Conservation (phyloP, 2,797 vertebrate species). For the Chrysocyon brachyurus region DNA sequence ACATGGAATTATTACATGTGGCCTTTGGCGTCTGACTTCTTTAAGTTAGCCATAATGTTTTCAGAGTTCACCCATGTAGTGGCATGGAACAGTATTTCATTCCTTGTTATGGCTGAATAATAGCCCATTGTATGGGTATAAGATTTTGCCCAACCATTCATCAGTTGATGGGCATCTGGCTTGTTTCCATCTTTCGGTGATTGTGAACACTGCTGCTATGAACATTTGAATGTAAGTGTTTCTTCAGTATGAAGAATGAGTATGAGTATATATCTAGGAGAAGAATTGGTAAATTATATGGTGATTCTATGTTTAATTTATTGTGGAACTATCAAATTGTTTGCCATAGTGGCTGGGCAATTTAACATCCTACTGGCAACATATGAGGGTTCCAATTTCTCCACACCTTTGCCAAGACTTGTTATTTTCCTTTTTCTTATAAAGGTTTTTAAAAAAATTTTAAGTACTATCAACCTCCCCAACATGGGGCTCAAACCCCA, state of each 20-base stretch:
- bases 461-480: background rate
- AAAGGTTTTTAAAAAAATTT: background rate
- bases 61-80: background rate
- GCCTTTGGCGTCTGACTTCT: slow-evolving; percentile 5
- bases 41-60: background rate
- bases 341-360: background rate
- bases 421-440: background rate
- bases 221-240: slow-evolving; percentile 7
- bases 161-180: slow-evolving; percentile 31
- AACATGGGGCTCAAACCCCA: background rate
- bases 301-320: slow-evolving; percentile 36
- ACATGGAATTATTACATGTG: background rate
- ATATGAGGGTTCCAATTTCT: slow-evolving; percentile 24
- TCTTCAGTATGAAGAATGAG: background rate
- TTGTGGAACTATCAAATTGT: slow-evolving; percentile 20
- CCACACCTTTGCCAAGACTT: background rate
- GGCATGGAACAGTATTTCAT: background rate
- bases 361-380: background rate
- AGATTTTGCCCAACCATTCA: slow-evolving; percentile 22
- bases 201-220: background rate
- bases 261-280: background rate
- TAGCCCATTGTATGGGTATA: slow-evolving; percentile 13
- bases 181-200: slow-evolving; percentile 6
- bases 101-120: slow-evolving; percentile 59
- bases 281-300: background rate